Evolutionary conservation across 2,797 vertebrate species (phyloP), one percentile per base, ranked within the genome.

Genomic region (Hybognathus amarus): DNA sequence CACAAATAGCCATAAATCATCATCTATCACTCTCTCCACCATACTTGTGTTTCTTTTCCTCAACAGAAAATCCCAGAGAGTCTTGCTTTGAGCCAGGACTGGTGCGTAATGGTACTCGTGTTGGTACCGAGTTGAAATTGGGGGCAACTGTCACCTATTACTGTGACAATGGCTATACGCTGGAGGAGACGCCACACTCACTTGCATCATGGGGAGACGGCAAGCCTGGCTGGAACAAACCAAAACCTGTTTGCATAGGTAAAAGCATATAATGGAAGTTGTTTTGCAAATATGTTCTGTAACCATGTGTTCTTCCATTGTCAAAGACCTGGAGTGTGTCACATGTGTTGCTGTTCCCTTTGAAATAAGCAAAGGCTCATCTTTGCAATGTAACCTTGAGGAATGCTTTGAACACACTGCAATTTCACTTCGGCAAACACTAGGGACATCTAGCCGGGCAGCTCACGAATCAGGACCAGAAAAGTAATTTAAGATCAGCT

Each of bases 81-180:
- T 99, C 98, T 0, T 99, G 98, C 91, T 99, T 99, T 1, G 98
- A 99, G 87, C 98, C 98, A 0, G 98, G 98, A 0, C 88, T 95
- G 2, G 92, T 99, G 86, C 96, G 95, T 88, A 99, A 99, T 0
- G 97, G 98, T 80, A 97, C 97, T 0, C 94, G 98, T 20, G 95
- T 96, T 84, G 98, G 98, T 0, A 91, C 94, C 0, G 96, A 99
- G 68, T 93, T 99, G 88, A 98, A 98, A 91, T 93, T 99, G 90
- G 97, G 97, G 38, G 98, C 97, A 42, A 96, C 95, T 0, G 88
- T 99, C 87, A 97, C 96, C 88, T 99, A 97, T 94, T 97, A 97
- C 94, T 99, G 98, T 0, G 96, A 98, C 0, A 96, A 94, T 0
- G 98, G 98, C 83, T 99, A 99, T 50, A 96, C 96, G 5, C 95